phyloP scores from a whole-genome alignment of 1,140 invertebrate species.

The Drosophila arawakana region DNA sequence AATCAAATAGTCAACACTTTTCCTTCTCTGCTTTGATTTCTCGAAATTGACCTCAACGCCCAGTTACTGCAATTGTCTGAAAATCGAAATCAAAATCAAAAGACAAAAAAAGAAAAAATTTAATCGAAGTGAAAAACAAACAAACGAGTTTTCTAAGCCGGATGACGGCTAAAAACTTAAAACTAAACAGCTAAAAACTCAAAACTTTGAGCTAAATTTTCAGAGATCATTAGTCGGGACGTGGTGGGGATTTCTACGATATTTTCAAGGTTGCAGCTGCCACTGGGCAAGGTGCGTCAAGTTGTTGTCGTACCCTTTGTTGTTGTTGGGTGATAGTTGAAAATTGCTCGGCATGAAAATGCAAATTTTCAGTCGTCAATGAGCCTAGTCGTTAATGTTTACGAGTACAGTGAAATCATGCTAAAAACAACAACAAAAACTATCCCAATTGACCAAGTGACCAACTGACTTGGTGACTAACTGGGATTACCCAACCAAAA shows the following conservation, averaged over 20 bases:
- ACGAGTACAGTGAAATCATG: conserved; percentile 59
- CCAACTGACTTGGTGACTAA: conserved; percentile 46
- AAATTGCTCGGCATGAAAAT: conserved; percentile 70
- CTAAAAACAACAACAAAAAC: conserved; percentile 50
- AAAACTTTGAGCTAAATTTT: not conserved
- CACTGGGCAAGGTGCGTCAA: conserved; percentile 9
- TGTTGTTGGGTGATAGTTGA: conserved; percentile 22
- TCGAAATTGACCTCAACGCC: conserved; percentile 37
- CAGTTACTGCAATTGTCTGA: conserved; percentile 43
- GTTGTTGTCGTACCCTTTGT: not conserved
- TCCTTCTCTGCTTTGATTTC: conserved; percentile 2
- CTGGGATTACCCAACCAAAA: conserved; percentile 46
- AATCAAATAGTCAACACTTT: conserved; percentile 42
- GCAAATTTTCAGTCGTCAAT: conserved; percentile 74
- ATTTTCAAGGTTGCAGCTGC: conserved; percentile 64
- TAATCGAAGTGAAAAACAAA: conserved; percentile 36
- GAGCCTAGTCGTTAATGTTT: conserved; percentile 63
- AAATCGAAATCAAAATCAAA: not conserved
- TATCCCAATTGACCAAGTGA: conserved; percentile 35
- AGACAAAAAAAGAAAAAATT: conserved; percentile 41
- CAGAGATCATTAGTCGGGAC: conserved; percentile 60
- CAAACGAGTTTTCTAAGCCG: conserved; percentile 34
- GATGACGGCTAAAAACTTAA: conserved; percentile 31
- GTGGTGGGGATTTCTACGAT: conserved; percentile 37
- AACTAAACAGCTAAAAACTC: not conserved